Base-by-base conservation (phyloP, 2,113 vertebrate species). In the Myotis davidii region DNA sequence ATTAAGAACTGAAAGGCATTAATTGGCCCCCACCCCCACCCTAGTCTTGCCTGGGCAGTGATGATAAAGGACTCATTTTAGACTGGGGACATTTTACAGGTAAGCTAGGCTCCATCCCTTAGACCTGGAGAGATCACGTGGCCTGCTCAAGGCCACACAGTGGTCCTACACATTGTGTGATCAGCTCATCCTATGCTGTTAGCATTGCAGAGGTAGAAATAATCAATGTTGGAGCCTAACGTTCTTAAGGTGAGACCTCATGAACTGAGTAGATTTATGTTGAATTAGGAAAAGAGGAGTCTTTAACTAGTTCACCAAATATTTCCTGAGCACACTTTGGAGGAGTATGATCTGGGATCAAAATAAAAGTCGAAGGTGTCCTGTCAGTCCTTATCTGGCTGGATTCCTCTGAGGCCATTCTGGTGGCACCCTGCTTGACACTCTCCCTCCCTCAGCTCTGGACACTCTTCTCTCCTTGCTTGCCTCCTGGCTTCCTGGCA, bases 91-190 rank as follows among this genome's bases (percentile, higher is more conserved):
- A 69, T 13, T 32, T 91, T 42, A 69, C 16, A 69, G 67, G 10
- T 48, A 39, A 83, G n/a, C 17, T 4, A n/a, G 39, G 25, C 82
- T 5, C 70, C 16, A n/a, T 25, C 25, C 3, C 13, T 65, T 7
- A 86, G 70, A 9, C 32, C 37, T 59, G 18, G 25, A 37, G 23
- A 72, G n/a, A 27, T 45, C 64, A 45, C 0, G 2, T 3, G 50
- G 34, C 27, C 17, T 23, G 54, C 32, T 72, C 21, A 64, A 34
- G 56, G 14, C 37, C 56, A 23, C 48, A 16, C 1, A 5, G 9
- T 2, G 13, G 34, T 16, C 17, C 39, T 17, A 14, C 1, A 12
- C 4, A 0, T 12, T n/a, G 14, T 72, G 59, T n/a, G 50, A 18
- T 5, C 6, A 4, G 9, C 7, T 52, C 61, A 42, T 11, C 48